Evolutionary conservation across 2,797 vertebrate species (phyloP).

Genomic region (Darevskia mixta): DNA sequence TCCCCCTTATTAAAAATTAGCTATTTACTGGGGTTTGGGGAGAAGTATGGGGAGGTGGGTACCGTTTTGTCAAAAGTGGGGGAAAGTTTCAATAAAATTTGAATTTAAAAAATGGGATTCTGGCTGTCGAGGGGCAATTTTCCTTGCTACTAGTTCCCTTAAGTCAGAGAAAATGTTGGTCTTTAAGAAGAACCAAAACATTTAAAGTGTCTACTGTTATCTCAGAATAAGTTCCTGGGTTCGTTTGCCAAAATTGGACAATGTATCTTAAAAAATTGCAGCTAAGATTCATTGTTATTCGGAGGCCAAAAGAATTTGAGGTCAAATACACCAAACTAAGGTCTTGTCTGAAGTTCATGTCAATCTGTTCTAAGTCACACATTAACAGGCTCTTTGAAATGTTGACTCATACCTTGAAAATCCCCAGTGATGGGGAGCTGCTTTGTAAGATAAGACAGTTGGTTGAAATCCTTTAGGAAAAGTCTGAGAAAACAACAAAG

Average conservation of each 20-base stretch:
- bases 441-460: neutral
- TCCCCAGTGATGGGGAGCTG: neutral
- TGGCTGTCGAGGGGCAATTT: neutral
- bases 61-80: too few relatives aligned
- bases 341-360: neutral
- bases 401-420: neutral
- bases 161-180: neutral
- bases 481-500: too few relatives aligned
- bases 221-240: neutral
- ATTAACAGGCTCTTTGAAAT: neutral
- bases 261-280: neutral
- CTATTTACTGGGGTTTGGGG: too few relatives aligned
- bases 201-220: neutral
- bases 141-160: neutral
- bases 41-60: too few relatives aligned
- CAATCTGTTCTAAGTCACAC: neutral
- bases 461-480: neutral
- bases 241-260: neutral
- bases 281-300: neutral
- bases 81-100: too few relatives aligned
- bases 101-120: too few relatives aligned
- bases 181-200: too few relatives aligned
- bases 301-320: neutral
- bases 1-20: too few relatives aligned
- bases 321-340: neutral